These are phyloP conservation scores for Dysidea cf. avara DNA, from an alignment of 37 sponge, comb jelly and placozoan species.

Conservation along the genomic window DNA sequence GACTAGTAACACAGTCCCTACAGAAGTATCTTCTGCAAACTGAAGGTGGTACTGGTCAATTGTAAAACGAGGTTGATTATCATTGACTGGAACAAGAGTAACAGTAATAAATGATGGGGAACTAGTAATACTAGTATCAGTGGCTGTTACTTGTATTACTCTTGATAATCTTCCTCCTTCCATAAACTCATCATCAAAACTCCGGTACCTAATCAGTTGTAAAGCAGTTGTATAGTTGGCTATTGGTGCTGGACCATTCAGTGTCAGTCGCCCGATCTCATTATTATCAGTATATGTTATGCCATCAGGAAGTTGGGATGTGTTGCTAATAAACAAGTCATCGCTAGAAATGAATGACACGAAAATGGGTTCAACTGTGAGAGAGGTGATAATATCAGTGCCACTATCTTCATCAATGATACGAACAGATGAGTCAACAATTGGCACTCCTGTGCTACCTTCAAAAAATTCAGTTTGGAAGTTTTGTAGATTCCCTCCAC, in stretches of 20 bases:
- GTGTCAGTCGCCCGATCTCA: no score
- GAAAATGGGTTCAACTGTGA: no score
- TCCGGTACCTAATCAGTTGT: slow-evolving; percentile 16
- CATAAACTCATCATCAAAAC: slow-evolving; percentile 35
- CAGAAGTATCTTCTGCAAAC: slow-evolving; percentile 41
- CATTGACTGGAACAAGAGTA: slow-evolving; percentile 40
- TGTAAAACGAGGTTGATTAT: slow-evolving; percentile 65
- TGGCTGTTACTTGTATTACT: slow-evolving; percentile 9
- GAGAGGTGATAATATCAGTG: no score
- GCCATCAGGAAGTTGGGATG: no score
- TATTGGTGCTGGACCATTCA: slow-evolving; percentile 22
- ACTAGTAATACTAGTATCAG: slow-evolving; percentile 7
- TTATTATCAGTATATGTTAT: no score
- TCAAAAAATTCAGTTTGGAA: slow-evolving; percentile 9
- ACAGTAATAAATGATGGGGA: slow-evolving; percentile 19
- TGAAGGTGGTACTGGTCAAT: background rate
- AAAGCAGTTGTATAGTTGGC: slow-evolving; percentile 14
- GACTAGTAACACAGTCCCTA: slow-evolving; percentile 34
- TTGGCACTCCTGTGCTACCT: slow-evolving; percentile 6
- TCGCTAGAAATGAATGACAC: no score
- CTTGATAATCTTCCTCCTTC: background rate
- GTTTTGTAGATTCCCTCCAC: slow-evolving; percentile 30
- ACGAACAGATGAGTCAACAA: slow-evolving; percentile 20
- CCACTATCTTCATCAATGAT: slow-evolving; percentile 19
- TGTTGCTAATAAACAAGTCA: no score